Evolutionary conservation across 1,140 invertebrate genomes (phyloP), one percentile per base, ranked within the genome.

Genomic region (Epicauta chinensis): DNA sequence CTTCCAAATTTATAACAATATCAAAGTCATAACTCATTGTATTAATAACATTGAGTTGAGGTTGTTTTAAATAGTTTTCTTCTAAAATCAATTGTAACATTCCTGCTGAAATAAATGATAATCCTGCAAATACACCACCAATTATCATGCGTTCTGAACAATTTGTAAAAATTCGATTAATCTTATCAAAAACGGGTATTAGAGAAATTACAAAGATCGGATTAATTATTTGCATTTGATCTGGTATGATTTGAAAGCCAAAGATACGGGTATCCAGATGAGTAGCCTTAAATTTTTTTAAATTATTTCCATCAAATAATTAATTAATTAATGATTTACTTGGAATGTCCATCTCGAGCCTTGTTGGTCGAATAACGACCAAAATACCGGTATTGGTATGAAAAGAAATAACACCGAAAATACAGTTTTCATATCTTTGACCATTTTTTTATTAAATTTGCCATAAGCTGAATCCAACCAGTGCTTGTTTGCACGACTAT

Each of bases 311-410:
- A 31, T 5, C 10, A 36, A 23, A 34, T 9, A 3, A n/a, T 34
- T 34, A 34, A 3, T 34, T 34, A 34, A 39, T 23, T 7, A 23
- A 39, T 10, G 7, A 40, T 34, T 51, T 39, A 83, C 84, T 71
- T 88, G 86, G 55, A 86, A 77, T 2, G 82, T 70, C 84, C 84
- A 87, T 53, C 79, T 67, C 3, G 83, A 86, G 10, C 81, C 83
- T 74, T 81, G 67, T 43, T 71, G 71, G 57, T 80, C 77, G 63
- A 78, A 81, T 1, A 89, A 64, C 1, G 83, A 79, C 84, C 83
- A 86, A 68, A 84, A 87, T n/a, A 87, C 57, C 2, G 84, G 82
- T 14, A 86, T 61, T 0, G 84, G 84, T 13, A 83, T 47, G 63
- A 80, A 85, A 16, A 87, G 66, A 2, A 80, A 56, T 1, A 86